A percentile compares a stretch with the other conserved stretches of the same genome.
These are phyloP conservation scores for Drosophila sp. DNA, from an alignment of 1,140 invertebrate species.

Conservation along the genomic window DNA sequence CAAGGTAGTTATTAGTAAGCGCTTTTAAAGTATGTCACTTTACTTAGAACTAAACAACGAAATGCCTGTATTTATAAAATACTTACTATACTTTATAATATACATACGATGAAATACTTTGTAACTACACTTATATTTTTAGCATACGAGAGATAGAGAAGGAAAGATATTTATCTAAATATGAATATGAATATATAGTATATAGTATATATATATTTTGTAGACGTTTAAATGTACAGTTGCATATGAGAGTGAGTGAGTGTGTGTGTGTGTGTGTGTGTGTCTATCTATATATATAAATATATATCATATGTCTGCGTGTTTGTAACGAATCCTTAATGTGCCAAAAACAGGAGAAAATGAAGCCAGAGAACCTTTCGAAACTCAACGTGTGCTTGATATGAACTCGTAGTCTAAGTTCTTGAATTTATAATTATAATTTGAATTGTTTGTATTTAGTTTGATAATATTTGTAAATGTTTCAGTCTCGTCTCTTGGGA, in stretches of 20 bases:
- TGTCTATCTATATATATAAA: too few species aligned
- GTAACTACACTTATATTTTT: slow-evolving; percentile 32
- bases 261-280: slow-evolving; percentile 29
- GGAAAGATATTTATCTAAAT: slow-evolving; percentile 57
- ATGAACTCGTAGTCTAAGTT: slow-evolving; percentile 54
- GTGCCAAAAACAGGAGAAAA: slow-evolving; percentile 63
- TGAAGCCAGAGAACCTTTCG: slow-evolving; percentile 42
- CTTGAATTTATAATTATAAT: slow-evolving; percentile 51
- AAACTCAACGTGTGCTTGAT: slow-evolving; percentile 63
- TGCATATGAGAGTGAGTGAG: slow-evolving; percentile 26
- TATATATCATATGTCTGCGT: too few species aligned
- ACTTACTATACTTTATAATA: slow-evolving; percentile 24
- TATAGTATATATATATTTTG: slow-evolving; percentile 72
- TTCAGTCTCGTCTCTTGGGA: slow-evolving; percentile 10
- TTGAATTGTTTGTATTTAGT: slow-evolving; percentile 55
- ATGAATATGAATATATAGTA: slow-evolving; percentile 39
- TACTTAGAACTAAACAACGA: slow-evolving; percentile 60
- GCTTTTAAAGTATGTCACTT: slow-evolving; percentile 74
- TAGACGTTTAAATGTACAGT: slow-evolving; percentile 70
- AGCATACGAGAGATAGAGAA: slow-evolving; percentile 16
- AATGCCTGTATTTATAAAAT: slow-evolving; percentile 79
- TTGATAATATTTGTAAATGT: slow-evolving; percentile 50
- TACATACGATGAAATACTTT: slow-evolving; percentile 2
- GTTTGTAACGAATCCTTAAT: slow-evolving; percentile 75
- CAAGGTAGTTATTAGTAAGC: slow-evolving; percentile 56